Evolutionary conservation across 2,888 invertebrate genomes (phyloP).

Genomic region (Brachycybe producta): DNA sequence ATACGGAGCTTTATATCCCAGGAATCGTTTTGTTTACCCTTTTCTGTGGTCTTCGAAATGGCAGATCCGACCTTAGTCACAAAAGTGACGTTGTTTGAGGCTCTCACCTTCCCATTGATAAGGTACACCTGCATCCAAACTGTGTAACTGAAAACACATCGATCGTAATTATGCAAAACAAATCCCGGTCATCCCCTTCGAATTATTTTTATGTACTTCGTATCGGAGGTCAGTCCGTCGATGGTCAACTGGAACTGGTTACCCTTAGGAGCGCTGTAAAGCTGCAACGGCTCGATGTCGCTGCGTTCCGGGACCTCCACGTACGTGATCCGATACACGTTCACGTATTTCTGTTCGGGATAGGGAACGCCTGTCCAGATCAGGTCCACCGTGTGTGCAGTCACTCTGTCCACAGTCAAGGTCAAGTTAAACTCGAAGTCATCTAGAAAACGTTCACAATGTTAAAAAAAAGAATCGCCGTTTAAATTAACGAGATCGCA

Average conservation of each 20-base stretch:
- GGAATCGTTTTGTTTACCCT: conserved; percentile 9
- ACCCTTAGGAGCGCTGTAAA: conserved; percentile 59
- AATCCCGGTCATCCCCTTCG: neutral
- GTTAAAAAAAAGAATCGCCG: neutral
- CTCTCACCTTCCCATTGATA: conserved; percentile 77
- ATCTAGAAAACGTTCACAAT: conserved; percentile 42
- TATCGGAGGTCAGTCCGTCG: conserved; percentile 57
- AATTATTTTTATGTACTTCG: conserved; percentile 33
- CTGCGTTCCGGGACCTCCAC: conserved; percentile 46
- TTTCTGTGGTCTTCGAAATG: conserved; percentile 17
- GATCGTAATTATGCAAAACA: conserved; percentile 6
- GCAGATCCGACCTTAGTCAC: conserved; percentile 58
- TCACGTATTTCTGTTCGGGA: conserved; percentile 78
- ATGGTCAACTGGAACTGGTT: conserved; percentile 47
- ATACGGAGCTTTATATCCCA: no score
- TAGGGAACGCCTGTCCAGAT: conserved; percentile 73
- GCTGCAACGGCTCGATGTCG: conserved; percentile 52
- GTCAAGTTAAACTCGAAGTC: conserved; percentile 70
- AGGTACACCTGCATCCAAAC: conserved; percentile 80
- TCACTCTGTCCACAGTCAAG: conserved; percentile 60
- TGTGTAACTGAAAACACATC: conserved; percentile 48
- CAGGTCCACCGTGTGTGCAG: conserved; percentile 61
- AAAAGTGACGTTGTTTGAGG: conserved; percentile 77
- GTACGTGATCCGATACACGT: conserved; percentile 74
- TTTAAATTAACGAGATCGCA: neutral